Conservation (phyloP, 2,797 vertebrate species). For the Periophthalmus magnuspinnatus region DNA sequence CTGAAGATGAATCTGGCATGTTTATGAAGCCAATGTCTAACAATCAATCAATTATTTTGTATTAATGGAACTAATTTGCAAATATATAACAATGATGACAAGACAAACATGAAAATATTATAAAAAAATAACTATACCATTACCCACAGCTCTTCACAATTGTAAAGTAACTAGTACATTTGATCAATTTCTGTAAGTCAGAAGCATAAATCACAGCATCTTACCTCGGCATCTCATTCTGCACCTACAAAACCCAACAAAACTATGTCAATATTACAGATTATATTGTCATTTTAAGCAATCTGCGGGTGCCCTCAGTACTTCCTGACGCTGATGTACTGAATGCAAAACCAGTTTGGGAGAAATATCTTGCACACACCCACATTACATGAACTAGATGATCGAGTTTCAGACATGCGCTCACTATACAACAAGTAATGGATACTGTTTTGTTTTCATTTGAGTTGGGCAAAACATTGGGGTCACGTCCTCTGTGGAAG, state of each 20-base stretch:
- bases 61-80: too few relatives aligned
- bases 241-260: background rate
- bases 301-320: slow-evolving; percentile 2
- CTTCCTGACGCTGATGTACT: background rate
- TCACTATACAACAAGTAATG: slow-evolving; percentile 13
- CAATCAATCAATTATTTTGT: too few relatives aligned
- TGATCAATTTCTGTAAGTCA: background rate
- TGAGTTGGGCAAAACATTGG: background rate
- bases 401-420: slow-evolving; percentile 43
- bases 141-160: too few relatives aligned
- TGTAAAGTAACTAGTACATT: too few relatives aligned
- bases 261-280: background rate
- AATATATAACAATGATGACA: too few relatives aligned
- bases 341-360: background rate
- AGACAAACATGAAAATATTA: too few relatives aligned
- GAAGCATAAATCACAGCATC: slow-evolving; percentile 12
- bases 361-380: background rate
- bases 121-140: too few relatives aligned
- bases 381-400: slow-evolving; percentile 32
- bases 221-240: slow-evolving; percentile 68
- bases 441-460: slow-evolving; percentile 10
- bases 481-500: background rate
- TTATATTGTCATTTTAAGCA: slow-evolving; percentile 10
- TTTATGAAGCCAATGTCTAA: too few relatives aligned
- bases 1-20: too few relatives aligned